These are phyloP conservation scores for Neodiprion lecontei DNA, from an alignment of 1,140 invertebrate genomes.

Conservation along the genomic window DNA sequence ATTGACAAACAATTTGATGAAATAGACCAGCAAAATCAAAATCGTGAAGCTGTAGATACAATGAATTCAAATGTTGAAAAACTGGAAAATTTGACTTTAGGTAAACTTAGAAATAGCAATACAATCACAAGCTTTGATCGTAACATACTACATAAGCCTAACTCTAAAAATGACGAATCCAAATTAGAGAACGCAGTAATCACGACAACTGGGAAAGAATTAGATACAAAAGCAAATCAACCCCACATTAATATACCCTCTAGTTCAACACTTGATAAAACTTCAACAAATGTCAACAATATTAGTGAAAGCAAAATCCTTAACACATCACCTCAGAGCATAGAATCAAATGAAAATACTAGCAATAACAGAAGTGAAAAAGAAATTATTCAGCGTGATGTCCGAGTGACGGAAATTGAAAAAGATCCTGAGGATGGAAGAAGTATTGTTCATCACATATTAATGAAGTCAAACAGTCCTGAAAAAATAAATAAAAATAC, in stretches of 20 bases:
- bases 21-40: slow-evolving; percentile 30
- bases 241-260: background rate
- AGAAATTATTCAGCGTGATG: background rate
- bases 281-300: background rate
- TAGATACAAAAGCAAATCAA: background rate
- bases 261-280: background rate
- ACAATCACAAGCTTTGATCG: background rate
- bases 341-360: background rate
- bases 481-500: background rate
- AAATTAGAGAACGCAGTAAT: background rate
- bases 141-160: background rate
- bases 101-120: background rate
- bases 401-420: slow-evolving; percentile 10
- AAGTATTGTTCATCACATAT: slow-evolving; percentile 23
- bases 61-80: background rate
- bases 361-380: background rate
- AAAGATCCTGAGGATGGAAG: slow-evolving; percentile 38
- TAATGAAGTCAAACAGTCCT: slow-evolving; percentile 16
- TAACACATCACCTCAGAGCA: background rate
- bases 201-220: background rate
- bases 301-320: background rate
- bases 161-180: background rate
- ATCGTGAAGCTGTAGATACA: too few species aligned
- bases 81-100: background rate
- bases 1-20: slow-evolving; percentile 27